Base-by-base conservation (phyloP, 2,888 invertebrate species). In the Diaperis boleti region DNA sequence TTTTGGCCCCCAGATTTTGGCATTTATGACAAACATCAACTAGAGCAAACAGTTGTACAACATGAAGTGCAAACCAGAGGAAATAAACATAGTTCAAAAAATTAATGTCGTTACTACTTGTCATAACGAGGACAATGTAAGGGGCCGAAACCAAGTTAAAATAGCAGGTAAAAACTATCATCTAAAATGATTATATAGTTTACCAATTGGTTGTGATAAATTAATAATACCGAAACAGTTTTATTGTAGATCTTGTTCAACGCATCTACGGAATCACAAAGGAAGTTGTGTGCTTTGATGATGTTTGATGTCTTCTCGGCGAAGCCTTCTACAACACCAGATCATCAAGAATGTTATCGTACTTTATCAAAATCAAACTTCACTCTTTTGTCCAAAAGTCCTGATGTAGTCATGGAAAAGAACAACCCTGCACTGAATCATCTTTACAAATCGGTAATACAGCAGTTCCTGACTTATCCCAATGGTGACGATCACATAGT, bases 41-140 rank as follows among this genome's bases (percentile, higher is more conserved):
- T 10, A 52, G 8, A 8, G 20, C 11, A 11, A 37, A 8, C 3
- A 52, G 5, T 14, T 39, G 17, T 3, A 1, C 2, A 15, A 52
- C 7, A 7, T 39, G 39, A 8, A 52, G 14, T 35, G 8, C 17
- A n/a, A 52, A 39, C 52, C 39, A 52, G 7, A 52, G 3, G 2
- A 52, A 39, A 22, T 52, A 52, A 7, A 39, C 52, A 14, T 26
- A 52, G 18, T 52, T 37, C 5, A 37, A 39, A 7, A 52, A 1
- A 10, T 22, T 7, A 5, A 20, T 22, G 8, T 52, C 52, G 15
- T 22, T 52, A 26, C 39, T 52, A 8, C 37, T 37, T 18, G 35
- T 8, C 11, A 52, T 37, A 2, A 52, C 52, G n/a, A 39, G 39
- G 1, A 52, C 6, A 1, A 13, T 13, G 8, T 52, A 52, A 1